Base-by-base conservation (phyloP, 2,888 invertebrate genomes). In the Alentia gelatinosa region DNA sequence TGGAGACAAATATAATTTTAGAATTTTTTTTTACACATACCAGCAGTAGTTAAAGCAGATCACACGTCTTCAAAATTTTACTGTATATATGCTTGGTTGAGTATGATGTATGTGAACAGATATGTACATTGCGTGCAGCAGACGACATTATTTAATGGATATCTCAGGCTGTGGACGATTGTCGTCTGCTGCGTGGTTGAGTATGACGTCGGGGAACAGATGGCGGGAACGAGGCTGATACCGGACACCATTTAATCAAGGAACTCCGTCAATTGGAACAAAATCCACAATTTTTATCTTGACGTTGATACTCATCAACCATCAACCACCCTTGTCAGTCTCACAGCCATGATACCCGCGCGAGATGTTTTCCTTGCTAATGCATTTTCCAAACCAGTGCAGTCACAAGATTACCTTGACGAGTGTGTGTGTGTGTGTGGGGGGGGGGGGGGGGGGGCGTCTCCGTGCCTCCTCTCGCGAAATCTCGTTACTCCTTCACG, bases 361-460 rank as follows among this genome's bases (percentile, higher is more conserved):
- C 37, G 5, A 1, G 26, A 15, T 79, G 79, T 79, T 79, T 79
- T 79, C 79, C 79, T 79, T 37, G 39, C 37, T 79, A 79, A 79
- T 79, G 79, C 79, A 39, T 79, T 79, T 79, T 79, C 79, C 79
- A 39, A 79, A 35, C 79, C 79, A 79, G 79, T 79, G 79, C 79
- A 79, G 19, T 5, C 19, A 9, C 23, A 19, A 79, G 79, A 79
- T 79, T 79, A 35, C 1, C 37, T 39, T 39, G 79, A 79, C 79
- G 39, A n/a, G n/a, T n/a, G n/a, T n/a, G n/a, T n/a, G n/a, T n/a
- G n/a, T n/a, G n/a, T n/a, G n/a, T n/a, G n/a, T n/a, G n/a, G n/a
- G n/a, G n/a, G n/a, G n/a, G n/a, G n/a, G n/a, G n/a, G n/a, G n/a
- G n/a, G 79, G 37, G 79, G 30, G 37, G 35, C 30, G 5, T 79